Percentiles rank a stretch among this genome's conserved stretches.
Conservation (phyloP, 1,140 invertebrate species). For the Drosophila triauraria region DNA sequence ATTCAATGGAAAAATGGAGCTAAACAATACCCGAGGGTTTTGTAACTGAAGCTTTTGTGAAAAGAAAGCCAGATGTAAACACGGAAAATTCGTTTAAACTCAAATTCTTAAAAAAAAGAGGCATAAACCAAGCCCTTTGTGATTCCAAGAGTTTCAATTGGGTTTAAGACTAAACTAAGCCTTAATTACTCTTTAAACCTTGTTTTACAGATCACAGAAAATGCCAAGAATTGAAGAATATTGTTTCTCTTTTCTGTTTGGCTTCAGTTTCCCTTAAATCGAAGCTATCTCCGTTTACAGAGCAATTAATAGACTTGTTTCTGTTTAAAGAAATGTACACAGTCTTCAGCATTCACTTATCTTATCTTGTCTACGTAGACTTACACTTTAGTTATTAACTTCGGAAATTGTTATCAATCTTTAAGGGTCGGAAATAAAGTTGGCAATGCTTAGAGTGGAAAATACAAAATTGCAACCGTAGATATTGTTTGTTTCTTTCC, state of each 20-base stretch:
- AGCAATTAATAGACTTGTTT: not conserved
- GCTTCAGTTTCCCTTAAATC: not conserved
- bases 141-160: not conserved
- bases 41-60: not conserved
- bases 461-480: conserved; percentile 11
- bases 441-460: not conserved
- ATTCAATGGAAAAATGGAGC: not conserved
- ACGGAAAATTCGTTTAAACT: not conserved
- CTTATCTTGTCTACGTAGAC: conserved; percentile 1
- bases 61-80: not conserved
- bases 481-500: not conserved
- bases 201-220: too few species aligned
- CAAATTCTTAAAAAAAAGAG: too few species aligned
- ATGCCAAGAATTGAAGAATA: too few species aligned
- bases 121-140: not conserved
- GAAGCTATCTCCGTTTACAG: not conserved
- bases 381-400: not conserved
- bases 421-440: not conserved
- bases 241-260: not conserved
- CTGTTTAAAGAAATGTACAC: not conserved
- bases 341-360: conserved; percentile 2
- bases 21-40: too few species aligned
- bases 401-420: not conserved
- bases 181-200: not conserved
- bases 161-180: not conserved